A percentile compares a stretch with the other conserved stretches of the same genome.
phyloP scores from a whole-genome alignment of 1,140 invertebrate genomes.

The Zaprionus davidi region DNA sequence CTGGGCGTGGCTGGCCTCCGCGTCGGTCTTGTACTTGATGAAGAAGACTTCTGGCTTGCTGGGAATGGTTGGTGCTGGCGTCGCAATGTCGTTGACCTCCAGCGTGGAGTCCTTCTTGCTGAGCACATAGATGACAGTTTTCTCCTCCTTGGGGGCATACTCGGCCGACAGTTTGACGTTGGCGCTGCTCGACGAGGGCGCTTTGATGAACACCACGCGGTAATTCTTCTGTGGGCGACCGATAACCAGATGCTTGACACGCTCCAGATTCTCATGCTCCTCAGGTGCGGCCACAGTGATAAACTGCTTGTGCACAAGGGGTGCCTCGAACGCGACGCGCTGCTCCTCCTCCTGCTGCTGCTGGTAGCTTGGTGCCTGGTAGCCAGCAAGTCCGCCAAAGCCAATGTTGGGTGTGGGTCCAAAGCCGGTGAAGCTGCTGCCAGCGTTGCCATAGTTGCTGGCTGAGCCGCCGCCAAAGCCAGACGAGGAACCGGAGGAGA shows the following conservation, averaged over 20 bases:
- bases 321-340: constrained; percentile 63
- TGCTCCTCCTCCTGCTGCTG: constrained; percentile 67
- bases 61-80: constrained; percentile 89
- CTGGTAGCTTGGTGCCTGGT: constrained; percentile 70
- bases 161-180: constrained; percentile 78
- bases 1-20: constrained; percentile 83
- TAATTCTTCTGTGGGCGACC: constrained; percentile 90
- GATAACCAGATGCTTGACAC: constrained; percentile 78
- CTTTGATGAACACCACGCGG: constrained; percentile 95
- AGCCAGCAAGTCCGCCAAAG: constrained; percentile 56
- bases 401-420: constrained; percentile 65
- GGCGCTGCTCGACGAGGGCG: constrained; percentile 89
- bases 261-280: constrained; percentile 68
- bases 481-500: constrained; percentile 2
- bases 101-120: constrained; percentile 89
- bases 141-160: constrained; percentile 88
- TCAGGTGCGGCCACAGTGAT: constrained; percentile 78
- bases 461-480: constrained; percentile 4
- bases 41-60: constrained; percentile 91
- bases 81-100: constrained; percentile 89
- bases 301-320: constrained; percentile 80
- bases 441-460: constrained; percentile 3
- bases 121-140: constrained; percentile 93
- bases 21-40: constrained; percentile 90
- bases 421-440: constrained; percentile 54